A percentile compares a stretch with the other conserved stretches of the same genome.
Evolutionary conservation across 1,140 invertebrate genomes (phyloP).

Genomic region (Proales similis): DNA sequence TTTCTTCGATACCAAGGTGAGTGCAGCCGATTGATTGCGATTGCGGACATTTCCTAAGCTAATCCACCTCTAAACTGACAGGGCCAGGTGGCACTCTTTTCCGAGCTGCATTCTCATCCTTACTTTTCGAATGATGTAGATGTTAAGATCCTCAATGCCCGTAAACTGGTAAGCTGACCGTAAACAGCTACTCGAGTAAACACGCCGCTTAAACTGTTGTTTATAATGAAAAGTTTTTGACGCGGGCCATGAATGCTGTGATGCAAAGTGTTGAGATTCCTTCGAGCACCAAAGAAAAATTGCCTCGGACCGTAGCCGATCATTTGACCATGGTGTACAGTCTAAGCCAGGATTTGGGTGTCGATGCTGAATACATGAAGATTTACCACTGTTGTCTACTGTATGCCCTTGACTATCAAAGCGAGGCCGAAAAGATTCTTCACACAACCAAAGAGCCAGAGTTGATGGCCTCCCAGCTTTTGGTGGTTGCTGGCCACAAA

Average conservation of each 20-base stretch:
- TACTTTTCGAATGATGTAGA: constrained; percentile 34
- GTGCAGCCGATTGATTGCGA: constrained; percentile 35
- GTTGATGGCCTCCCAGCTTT: constrained; percentile 27
- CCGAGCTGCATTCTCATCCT: constrained; percentile 34
- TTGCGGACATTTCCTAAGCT: background rate
- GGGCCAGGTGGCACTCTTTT: constrained; percentile 15
- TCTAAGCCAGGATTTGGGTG: constrained; percentile 27
- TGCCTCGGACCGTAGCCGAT: constrained; percentile 7
- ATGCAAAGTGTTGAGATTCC: constrained; percentile 24
- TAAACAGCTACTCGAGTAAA: background rate
- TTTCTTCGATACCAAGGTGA: constrained; percentile 67
- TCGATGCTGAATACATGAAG: constrained; percentile 26
- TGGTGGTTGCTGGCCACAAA: constrained; percentile 19
- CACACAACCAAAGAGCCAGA: constrained; percentile 30
- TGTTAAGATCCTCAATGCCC: constrained; percentile 24
- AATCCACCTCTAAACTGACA: background rate
- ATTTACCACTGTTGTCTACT: constrained; percentile 23
- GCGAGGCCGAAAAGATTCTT: constrained; percentile 31
- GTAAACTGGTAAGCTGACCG: constrained; percentile 27
- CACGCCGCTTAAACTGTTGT: background rate
- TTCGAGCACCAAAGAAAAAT: background rate
- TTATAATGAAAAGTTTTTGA: too few species aligned
- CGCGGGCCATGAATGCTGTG: constrained; percentile 30
- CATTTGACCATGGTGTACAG: constrained; percentile 12
- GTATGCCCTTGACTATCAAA: constrained; percentile 29